Evolutionary conservation across 2,113 vertebrate genomes (phyloP), one percentile per base, ranked within the genome.

Genomic region (Nesoenas mayeri): DNA sequence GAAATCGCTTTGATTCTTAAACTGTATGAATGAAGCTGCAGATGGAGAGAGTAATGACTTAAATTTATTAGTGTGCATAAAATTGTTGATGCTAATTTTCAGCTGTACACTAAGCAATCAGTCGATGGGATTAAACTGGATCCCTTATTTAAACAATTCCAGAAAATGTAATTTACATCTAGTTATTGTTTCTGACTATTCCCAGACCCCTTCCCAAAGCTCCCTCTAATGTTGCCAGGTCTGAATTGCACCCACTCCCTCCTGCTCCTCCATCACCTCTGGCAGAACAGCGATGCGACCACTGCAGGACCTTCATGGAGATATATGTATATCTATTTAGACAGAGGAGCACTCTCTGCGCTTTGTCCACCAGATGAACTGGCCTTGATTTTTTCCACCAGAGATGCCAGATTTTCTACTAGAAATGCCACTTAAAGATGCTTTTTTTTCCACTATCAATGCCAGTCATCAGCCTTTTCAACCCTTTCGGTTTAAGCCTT

Each of bases 31-130:
- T 96, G 96, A 94, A 96, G 95, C 73, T 91, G 94, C 96, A 97
- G 96, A 97, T 96, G 96, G 96, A 91, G 96, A 95, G 93, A 96
- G 95, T 95, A 96, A 97, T 93, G 95, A 96, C 95, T 96, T 93
- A 91, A 96, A 96, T 97, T 96, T 96, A 97, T 97, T 97, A 96
- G 93, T 7, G 53, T 15, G 73, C 93, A 70, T 96, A 96, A 97
- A 96, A 97, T 92, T 92, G 96, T 91, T 93, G 91, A 91, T 96
- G 96, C 73, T 96, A 92, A 93, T 97, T 97, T 97, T 96, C 95
- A 96, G 93, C 92, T 85, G 95, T 96, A 96, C 95, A 94, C 96
- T 83, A 84, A 91, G 89, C 61, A 91, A 91, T 70, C 79, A 90
- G 83, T 94, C 70, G 53, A 89, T 77, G 73, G 94, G 95, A 94